Conservation (phyloP, 2,113 vertebrate genomes). For the Arothron firmamentum region DNA sequence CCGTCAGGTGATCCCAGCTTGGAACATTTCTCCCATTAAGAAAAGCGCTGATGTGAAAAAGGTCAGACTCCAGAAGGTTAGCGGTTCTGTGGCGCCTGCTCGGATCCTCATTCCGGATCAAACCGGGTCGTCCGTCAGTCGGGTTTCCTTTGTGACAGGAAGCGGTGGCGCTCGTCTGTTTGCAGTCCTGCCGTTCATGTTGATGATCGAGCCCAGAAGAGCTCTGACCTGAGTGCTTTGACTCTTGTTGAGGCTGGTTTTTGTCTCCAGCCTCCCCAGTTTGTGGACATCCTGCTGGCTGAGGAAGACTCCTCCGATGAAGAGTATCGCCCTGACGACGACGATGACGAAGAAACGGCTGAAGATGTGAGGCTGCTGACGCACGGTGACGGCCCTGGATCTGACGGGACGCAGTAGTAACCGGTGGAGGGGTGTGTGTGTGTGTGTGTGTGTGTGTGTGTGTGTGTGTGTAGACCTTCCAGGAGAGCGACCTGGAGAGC, state of each 20-base stretch:
- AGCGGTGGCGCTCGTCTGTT: too few relatives aligned
- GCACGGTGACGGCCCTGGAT: too few relatives aligned
- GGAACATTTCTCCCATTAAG: conserved; percentile 98
- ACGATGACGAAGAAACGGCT: conserved; percentile 93
- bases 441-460: neutral
- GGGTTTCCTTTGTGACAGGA: too few relatives aligned
- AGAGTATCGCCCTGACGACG: conserved; percentile 92
- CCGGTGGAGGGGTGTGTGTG: neutral
- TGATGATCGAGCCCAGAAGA: too few relatives aligned
- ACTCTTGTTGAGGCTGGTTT: neutral
- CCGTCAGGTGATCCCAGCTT: conserved; percentile 87
- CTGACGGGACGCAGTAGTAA: neutral
- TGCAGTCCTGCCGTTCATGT: too few relatives aligned
- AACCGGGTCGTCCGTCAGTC: too few relatives aligned
- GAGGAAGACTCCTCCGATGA: conserved; percentile 98
- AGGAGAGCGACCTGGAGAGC: conserved; percentile 96
- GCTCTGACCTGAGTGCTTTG: too few relatives aligned
- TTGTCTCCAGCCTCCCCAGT: conserved; percentile 82
- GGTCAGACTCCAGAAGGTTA: conserved; percentile 27
- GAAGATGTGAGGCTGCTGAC: conserved; percentile 79
- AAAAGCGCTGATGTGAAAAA: conserved; percentile 79
- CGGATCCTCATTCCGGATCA: too few relatives aligned
- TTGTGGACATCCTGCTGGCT: conserved; percentile 92
- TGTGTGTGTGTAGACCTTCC: conserved; percentile 77
- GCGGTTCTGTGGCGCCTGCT: too few relatives aligned